Conservation (phyloP, 1,140 invertebrate species). For the Oryctes rhinoceros region DNA sequence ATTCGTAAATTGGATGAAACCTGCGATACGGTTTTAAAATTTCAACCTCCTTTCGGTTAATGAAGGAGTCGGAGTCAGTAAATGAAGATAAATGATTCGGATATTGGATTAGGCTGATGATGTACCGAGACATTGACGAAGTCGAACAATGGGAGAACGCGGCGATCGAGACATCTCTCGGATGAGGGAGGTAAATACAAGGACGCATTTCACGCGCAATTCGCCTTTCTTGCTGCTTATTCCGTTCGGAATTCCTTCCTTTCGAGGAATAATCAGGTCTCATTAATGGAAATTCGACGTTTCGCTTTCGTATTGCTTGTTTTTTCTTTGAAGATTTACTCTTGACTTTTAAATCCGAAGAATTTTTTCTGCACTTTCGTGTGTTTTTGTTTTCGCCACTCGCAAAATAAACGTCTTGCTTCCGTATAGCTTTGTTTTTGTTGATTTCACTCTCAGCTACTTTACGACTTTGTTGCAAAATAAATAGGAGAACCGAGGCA, state of each 20-base stretch:
- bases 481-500: background rate
- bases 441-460: background rate
- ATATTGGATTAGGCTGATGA: slow-evolving; percentile 61
- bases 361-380: background rate
- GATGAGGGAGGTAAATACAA: background rate
- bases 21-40: slow-evolving; percentile 41
- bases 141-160: background rate
- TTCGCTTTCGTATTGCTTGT: background rate
- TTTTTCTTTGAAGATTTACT: background rate
- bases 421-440: background rate
- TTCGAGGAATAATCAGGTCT: slow-evolving; percentile 7
- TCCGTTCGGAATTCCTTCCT: slow-evolving; percentile 1
- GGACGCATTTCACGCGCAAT: background rate
- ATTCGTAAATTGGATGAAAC: background rate
- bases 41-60: slow-evolving; percentile 52
- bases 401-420: background rate
- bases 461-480: background rate
- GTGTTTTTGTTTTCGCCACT: background rate
- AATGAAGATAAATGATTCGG: slow-evolving; percentile 62
- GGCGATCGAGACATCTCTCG: slow-evolving; percentile 16
- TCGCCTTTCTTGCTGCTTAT: slow-evolving; percentile 15
- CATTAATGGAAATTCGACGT: slow-evolving; percentile 20
- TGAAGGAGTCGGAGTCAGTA: slow-evolving; percentile 57
- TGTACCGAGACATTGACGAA: slow-evolving; percentile 44
- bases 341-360: background rate